phyloP scores from a whole-genome alignment of 2,888 invertebrate species.

The Rhodophaea formosa region DNA sequence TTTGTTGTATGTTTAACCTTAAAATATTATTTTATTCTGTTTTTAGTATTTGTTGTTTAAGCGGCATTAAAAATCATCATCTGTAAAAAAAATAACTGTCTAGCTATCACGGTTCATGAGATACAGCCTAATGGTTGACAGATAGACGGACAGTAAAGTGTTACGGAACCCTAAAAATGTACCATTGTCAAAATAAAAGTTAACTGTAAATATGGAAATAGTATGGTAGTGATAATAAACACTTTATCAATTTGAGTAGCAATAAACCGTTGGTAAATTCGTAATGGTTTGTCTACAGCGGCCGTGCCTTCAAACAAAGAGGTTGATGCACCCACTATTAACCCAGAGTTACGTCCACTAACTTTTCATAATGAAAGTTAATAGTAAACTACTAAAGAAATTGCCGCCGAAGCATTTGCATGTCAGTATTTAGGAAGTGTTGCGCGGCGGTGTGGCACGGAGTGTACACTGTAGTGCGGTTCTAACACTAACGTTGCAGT shows the following conservation, averaged over 20 bases:
- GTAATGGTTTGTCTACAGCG: conserved; percentile 31
- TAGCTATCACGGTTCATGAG: no score
- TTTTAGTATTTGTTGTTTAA: no score
- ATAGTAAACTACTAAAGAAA: background rate
- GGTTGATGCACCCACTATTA: conserved; percentile 33
- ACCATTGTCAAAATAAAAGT: conserved; percentile 34
- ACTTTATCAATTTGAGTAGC: conserved; percentile 37
- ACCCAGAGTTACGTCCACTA: conserved; percentile 15
- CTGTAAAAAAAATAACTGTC: no score
- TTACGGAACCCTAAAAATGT: no score
- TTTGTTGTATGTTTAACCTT: no score
- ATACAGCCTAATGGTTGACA: no score
- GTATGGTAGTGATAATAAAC: conserved; percentile 42
- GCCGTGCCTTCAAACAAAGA: conserved; percentile 31
- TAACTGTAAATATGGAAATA: conserved; percentile 36
- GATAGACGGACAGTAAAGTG: no score
- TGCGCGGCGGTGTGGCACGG: no score
- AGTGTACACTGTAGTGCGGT: no score
- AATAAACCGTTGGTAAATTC: conserved; percentile 31
- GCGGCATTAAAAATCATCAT: no score
- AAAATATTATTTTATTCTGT: no score
- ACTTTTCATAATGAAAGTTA: background rate
- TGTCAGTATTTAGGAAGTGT: background rate
- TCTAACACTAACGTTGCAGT: background rate
- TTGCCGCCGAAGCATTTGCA: background rate